Percentiles rank a stretch among this genome's conserved stretches.
These are phyloP conservation scores for Eleginops maclovinus DNA, from an alignment of 2,113 vertebrate genomes.

Conservation along the genomic window DNA sequence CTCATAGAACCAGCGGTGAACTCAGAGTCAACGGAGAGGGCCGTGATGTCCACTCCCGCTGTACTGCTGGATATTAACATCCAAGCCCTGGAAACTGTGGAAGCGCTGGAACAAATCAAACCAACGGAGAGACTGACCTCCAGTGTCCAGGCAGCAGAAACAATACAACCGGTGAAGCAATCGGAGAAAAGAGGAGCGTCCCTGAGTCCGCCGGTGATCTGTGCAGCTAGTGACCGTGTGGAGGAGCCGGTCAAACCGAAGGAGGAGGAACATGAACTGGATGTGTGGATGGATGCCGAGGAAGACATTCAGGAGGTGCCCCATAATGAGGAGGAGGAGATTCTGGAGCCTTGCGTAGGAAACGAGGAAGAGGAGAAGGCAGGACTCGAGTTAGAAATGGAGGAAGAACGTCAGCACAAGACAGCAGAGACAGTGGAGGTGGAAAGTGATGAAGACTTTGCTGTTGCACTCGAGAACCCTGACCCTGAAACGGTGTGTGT, in stretches of 20 bases:
- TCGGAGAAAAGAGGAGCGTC: constrained; percentile 18
- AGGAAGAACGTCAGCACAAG: constrained; percentile 12
- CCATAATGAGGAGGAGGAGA: constrained; percentile 12
- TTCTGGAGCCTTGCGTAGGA: not conserved
- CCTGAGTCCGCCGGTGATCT: constrained; percentile 1
- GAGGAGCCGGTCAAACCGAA: constrained; percentile 8
- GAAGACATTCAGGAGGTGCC: constrained; percentile 47
- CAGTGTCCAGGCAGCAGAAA: constrained; percentile 27
- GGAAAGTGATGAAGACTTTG: constrained; percentile 71
- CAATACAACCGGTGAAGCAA: constrained; percentile 21
- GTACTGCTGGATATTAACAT: not conserved
- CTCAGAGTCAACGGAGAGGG: not conserved
- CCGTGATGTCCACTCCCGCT: not conserved
- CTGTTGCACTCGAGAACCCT: constrained; percentile 58
- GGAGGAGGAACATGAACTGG: constrained; percentile 71
- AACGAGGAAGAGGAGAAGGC: not conserved
- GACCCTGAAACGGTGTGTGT: not conserved
- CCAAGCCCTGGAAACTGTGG: constrained; percentile 26
- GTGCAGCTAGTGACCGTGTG: constrained; percentile 7
- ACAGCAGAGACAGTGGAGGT: constrained; percentile 6
- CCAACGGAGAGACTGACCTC: constrained; percentile 25
- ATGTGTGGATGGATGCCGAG: constrained; percentile 80
- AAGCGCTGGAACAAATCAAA: constrained; percentile 38
- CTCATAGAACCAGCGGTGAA: constrained; percentile 3
- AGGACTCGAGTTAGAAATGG: constrained; percentile 4